phyloP scores from a whole-genome alignment of 2,888 invertebrate genomes.

The Euphydryas editha region DNA sequence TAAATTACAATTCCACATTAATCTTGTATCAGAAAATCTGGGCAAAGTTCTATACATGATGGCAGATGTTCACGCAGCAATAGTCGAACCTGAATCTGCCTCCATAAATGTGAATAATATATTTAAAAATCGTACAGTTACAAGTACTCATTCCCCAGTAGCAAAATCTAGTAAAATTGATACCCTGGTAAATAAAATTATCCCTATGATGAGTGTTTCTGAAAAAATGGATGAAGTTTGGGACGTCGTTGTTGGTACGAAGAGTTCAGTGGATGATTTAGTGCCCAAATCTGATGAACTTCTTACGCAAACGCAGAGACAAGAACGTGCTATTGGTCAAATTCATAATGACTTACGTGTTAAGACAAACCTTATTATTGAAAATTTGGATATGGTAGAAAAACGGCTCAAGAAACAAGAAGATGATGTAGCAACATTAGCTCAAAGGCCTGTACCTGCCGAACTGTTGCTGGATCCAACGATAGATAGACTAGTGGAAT shows the following conservation, averaged over 20 bases:
- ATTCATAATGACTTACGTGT: conserved; percentile 91
- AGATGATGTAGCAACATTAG: conserved; percentile 90
- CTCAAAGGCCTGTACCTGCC: conserved; percentile 89
- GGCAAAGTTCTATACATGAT: conserved; percentile 91
- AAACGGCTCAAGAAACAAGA: conserved; percentile 93
- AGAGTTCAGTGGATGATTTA: conserved; percentile 93
- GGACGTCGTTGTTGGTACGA: conserved; percentile 95
- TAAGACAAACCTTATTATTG: conserved; percentile 94
- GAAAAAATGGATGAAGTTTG: conserved; percentile 96
- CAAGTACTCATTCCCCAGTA: conserved; percentile 84
- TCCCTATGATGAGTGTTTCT: conserved; percentile 92
- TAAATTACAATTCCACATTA: conserved; percentile 93
- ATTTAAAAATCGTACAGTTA: conserved; percentile 81
- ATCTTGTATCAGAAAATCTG: conserved; percentile 91
- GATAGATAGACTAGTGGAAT: conserved; percentile 91
- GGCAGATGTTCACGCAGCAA: conserved; percentile 91
- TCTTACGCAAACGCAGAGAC: conserved; percentile 92
- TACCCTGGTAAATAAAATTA: conserved; percentile 90
- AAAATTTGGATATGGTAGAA: conserved; percentile 93
- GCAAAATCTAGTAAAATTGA: conserved; percentile 90
- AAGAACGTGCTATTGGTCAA: conserved; percentile 93
- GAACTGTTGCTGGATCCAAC: conserved; percentile 89
- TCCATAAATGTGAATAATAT: conserved; percentile 78
- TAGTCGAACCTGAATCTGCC: conserved; percentile 88
- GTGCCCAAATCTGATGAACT: conserved; percentile 94